Evolutionary conservation across 2,113 vertebrate genomes (phyloP).

Genomic region (Tenebrosternarchus preto): DNA sequence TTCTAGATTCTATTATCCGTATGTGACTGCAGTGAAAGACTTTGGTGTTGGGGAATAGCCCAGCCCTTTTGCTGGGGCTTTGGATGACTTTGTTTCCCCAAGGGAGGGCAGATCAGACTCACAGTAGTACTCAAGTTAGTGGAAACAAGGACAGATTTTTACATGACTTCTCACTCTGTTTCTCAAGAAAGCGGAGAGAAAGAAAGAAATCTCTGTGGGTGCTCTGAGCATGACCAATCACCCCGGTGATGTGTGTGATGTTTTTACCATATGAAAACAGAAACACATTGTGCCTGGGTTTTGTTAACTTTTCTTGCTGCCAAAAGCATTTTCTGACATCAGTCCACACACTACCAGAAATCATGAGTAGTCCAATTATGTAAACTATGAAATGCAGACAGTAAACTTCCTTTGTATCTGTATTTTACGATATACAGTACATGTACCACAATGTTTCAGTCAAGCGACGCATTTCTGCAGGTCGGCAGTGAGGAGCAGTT

Average conservation of each 20-base stretch:
- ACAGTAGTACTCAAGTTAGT: not conserved
- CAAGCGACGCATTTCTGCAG: too few relatives aligned
- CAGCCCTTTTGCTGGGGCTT: not conserved
- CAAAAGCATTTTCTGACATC: not conserved
- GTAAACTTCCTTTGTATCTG: too few relatives aligned
- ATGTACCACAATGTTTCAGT: too few relatives aligned
- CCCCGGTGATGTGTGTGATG: not conserved
- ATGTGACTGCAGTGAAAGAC: constrained; percentile 38
- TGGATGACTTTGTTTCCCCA: not conserved
- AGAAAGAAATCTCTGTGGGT: not conserved
- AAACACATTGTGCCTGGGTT: not conserved
- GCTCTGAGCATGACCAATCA: not conserved
- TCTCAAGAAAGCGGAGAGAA: not conserved
- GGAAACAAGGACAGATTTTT: not conserved
- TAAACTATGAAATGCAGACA: too few relatives aligned
- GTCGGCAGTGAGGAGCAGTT: too few relatives aligned
- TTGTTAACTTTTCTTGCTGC: not conserved
- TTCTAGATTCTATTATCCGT: constrained; percentile 40
- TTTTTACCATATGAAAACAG: not conserved
- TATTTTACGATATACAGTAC: too few relatives aligned
- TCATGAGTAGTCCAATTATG: too few relatives aligned
- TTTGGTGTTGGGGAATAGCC: constrained; percentile 2
- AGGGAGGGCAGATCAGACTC: too few relatives aligned
- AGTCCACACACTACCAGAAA: too few relatives aligned
- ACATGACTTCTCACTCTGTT: too few relatives aligned